Conservation (phyloP, 2,797 vertebrate species). For the Chiroxiphia lanceolata region DNA sequence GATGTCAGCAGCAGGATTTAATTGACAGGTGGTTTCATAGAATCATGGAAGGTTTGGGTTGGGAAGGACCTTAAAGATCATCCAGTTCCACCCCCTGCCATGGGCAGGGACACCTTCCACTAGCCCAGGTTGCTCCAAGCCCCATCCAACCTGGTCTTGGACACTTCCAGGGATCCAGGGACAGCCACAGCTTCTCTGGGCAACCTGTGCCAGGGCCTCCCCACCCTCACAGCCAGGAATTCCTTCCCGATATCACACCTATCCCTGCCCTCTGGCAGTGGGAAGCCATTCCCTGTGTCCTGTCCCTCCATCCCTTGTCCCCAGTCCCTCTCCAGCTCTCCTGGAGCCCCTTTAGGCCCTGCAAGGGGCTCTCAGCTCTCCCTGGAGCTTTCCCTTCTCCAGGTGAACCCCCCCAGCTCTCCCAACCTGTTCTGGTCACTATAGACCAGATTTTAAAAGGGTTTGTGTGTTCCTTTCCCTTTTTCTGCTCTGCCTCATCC, state of each 20-base stretch:
- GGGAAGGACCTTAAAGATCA: fast-evolving
- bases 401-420: background rate
- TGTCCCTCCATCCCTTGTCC: background rate
- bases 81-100: fast-evolving
- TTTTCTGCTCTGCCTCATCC: background rate
- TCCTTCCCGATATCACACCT: background rate
- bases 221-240: background rate
- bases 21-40: background rate
- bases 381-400: background rate
- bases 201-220: no score
- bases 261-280: background rate
- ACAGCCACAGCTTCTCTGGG: no score
- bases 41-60: background rate
- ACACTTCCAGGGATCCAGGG: no score
- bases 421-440: background rate
- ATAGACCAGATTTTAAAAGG: background rate
- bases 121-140: fast-evolving
- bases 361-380: background rate
- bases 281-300: background rate
- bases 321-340: background rate
- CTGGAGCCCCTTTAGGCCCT: background rate
- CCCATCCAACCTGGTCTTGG: background rate
- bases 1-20: background rate
- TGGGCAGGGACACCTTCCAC: background rate
- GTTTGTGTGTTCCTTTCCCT: background rate